Base-by-base conservation (phyloP, 2,113 vertebrate genomes). In the Ammodytes dubius region DNA sequence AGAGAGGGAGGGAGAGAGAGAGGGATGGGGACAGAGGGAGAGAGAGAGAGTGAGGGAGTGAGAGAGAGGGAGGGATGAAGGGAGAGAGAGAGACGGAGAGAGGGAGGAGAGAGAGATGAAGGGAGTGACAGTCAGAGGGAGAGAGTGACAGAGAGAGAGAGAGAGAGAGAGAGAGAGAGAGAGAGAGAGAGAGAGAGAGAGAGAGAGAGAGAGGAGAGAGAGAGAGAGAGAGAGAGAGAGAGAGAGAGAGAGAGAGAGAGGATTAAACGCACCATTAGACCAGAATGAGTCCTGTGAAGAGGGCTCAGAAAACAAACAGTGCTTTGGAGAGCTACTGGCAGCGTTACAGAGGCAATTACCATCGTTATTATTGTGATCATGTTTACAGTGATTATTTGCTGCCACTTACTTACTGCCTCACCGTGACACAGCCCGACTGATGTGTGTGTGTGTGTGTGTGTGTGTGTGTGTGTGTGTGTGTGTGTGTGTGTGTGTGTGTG, bases 211-310 rank as follows among this genome's bases (percentile, higher is more conserved):
- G 57, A 56, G 73, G 45, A n/a, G 70, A 66, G 63, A 40, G 53
- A 13, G 12, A 45, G 66, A 37, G 76, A 56, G 52, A 74, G 53
- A 81, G 68, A 46, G 65, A 12, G 72, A 88, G 85, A n/a, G n/a
- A n/a, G n/a, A n/a, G n/a, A n/a, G n/a, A n/a, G n/a, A n/a, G n/a
- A n/a, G n/a, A n/a, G n/a, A n/a, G n/a, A n/a, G n/a, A n/a, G n/a
- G n/a, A 91, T 89, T 86, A 89, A 91, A 88, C 65, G 82, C 77
- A 79, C 91, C 89, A 92, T 93, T 91, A 93, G 85, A 86, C 74
- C 89, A 86, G 83, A 89, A 92, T 85, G 86, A 86, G 75, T 91
- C 85, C 79, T 91, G 82, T 89, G 89, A 88, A 81, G 89, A 85
- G 83, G 87, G 79, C 91, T 85, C 87, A 86, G 82, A 86, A 91